Percentiles rank a stretch among this genome's conserved stretches.
These are phyloP conservation scores for Cerceris ruficornis DNA, from an alignment of 2,888 invertebrate genomes.

Conservation along the genomic window DNA sequence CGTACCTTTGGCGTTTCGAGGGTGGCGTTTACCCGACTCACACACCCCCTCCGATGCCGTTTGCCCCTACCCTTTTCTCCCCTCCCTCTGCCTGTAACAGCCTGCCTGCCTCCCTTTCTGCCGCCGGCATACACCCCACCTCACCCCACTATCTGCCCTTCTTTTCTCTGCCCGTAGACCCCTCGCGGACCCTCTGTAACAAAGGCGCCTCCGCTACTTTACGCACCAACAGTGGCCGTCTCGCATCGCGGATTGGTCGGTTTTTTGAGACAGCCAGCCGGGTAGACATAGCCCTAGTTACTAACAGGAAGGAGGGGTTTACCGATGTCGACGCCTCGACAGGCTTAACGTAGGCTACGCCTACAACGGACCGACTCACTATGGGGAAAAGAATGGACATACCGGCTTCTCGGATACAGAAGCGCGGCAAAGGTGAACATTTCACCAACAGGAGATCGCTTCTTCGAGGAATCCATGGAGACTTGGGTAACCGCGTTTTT, in stretches of 20 bases:
- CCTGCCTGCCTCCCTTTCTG: constrained; percentile 30
- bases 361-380: constrained; percentile 73
- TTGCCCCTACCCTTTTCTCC: constrained; percentile 10
- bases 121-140: constrained; percentile 7
- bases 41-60: constrained; percentile 45
- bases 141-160: constrained; percentile 43
- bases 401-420: background rate
- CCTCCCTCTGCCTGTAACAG: constrained; percentile 19
- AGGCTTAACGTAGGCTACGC: constrained; percentile 67
- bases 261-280: constrained; percentile 79
- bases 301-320: constrained; percentile 73
- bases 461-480: too few species aligned
- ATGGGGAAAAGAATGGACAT: constrained; percentile 52
- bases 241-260: constrained; percentile 81
- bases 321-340: constrained; percentile 73
- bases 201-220: constrained; percentile 72
- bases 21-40: constrained; percentile 62
- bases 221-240: constrained; percentile 79
- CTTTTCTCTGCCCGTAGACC: constrained; percentile 47
- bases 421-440: background rate
- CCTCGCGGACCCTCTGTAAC: constrained; percentile 50
- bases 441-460: too few species aligned
- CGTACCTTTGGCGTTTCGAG: constrained; percentile 32
- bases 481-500: too few species aligned
- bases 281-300: constrained; percentile 81